phyloP scores from a whole-genome alignment of 2,113 vertebrate genomes.

The Hoplias malabaricus region DNA sequence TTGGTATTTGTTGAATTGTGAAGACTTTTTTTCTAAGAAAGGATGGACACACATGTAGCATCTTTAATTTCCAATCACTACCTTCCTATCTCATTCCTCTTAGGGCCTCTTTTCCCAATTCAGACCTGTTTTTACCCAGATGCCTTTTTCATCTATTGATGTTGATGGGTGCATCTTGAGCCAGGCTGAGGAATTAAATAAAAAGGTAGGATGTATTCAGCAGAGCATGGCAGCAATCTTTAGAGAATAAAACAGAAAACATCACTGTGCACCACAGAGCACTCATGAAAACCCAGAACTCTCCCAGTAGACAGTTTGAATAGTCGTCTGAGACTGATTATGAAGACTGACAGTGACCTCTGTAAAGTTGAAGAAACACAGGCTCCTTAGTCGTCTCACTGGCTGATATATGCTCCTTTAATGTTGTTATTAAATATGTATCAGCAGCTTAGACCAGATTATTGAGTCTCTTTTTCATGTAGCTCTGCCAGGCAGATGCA shows the following conservation, averaged over 20 bases:
- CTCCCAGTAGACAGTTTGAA: background rate
- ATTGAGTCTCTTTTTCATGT: background rate
- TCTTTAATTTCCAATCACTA: constrained; percentile 22
- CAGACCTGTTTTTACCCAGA: constrained; percentile 37
- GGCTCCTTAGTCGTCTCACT: too few relatives aligned
- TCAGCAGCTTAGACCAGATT: background rate
- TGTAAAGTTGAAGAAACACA: background rate
- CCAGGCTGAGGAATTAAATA: constrained; percentile 38
- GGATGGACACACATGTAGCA: background rate
- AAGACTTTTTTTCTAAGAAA: background rate
- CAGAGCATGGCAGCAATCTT: constrained; percentile 20
- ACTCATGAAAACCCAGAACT: background rate
- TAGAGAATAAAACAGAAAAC: constrained; percentile 33
- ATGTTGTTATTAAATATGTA: constrained; percentile 6
- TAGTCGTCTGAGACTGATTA: constrained; percentile 10
- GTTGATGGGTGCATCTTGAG: constrained; percentile 32
- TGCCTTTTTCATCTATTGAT: constrained; percentile 41
- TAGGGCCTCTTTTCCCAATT: constrained; percentile 17
- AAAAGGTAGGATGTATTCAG: constrained; percentile 40
- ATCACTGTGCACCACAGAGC: constrained; percentile 14
- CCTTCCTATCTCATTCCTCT: constrained; percentile 22
- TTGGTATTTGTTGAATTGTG: background rate
- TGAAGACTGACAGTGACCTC: background rate
- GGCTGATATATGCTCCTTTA: too few relatives aligned
- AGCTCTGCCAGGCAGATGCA: background rate